Base-by-base conservation (phyloP, 1,140 invertebrate genomes). In the Solenopsis fugax region DNA sequence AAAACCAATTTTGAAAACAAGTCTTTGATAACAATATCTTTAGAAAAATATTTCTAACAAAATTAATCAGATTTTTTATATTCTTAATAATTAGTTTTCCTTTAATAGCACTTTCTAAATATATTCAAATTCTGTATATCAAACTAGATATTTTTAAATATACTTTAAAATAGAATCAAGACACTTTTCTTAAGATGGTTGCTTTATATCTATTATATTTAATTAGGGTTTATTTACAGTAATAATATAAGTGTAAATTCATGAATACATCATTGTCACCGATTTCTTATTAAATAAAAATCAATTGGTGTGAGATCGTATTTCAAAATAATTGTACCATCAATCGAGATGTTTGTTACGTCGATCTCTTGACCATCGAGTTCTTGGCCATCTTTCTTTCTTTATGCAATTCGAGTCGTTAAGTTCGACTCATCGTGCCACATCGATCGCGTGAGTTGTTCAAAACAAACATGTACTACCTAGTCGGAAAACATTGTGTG, bases 391-490 rank as follows among this genome's bases (percentile, higher is more conserved):
- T 5, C 41, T 65, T 9, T 9, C 13, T 29, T 60, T 6, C 52
- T 54, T 73, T 45, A 24, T 6, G 10, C 54, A 37, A 76, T 76
- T 80, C 60, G 45, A 69, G 60, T 29, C 6, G 7, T 67, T 16
- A 41, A 34, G 2, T 80, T 80, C 77, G 77, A 73, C 6, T 45
- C 34, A 48, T 67, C 82, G 60, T 18, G 6, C 69, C 0, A 4
- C 41, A 90, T 90, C 58, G 76, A 62, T 34, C 6, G 12, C 0
- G 1, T 1, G 4, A 12, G 13, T 5, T 13, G 7, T 84, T 67
- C 81, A 82, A 87, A 90, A 89, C 77, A 89, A 64, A 37, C 0
- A 7, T 16, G 18, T 82, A 82, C 62, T 86, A 37, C 45, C 58
- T 64, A 34, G 9, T 21, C 58, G 24, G 52, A 91, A 87, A 89